Conservation (phyloP, 2,797 vertebrate genomes). For the Odontamblyopus lacepedii region DNA sequence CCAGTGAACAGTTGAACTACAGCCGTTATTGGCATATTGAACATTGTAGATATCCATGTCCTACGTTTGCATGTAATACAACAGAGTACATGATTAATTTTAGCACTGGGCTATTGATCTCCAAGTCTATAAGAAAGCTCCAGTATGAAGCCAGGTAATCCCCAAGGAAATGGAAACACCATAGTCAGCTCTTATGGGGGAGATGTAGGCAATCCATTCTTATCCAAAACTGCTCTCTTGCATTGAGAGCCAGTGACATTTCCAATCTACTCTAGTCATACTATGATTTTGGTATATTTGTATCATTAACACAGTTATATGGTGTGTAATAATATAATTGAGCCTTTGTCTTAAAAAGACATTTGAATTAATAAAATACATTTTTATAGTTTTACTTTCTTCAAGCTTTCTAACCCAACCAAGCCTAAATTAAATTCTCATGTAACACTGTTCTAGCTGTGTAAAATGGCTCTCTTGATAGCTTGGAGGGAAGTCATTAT, state of each 20-base stretch:
- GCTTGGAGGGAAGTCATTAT: conserved; percentile 59
- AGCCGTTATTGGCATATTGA: neutral
- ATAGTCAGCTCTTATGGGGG: neutral
- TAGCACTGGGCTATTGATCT: conserved; percentile 1
- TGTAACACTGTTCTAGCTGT: conserved; percentile 26
- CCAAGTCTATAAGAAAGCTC: neutral
- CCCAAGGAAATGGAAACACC: neutral
- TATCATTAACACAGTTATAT: neutral
- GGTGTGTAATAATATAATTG: neutral
- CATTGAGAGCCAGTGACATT: neutral
- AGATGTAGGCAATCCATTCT: neutral
- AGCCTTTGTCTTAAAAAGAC: neutral
- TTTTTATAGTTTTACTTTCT: neutral
- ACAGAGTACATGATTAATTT: neutral
- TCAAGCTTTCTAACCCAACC: neutral
- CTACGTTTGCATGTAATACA: neutral
- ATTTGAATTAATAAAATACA: neutral
- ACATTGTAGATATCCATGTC: neutral
- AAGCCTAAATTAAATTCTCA: conserved; percentile 8
- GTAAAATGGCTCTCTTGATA: conserved; percentile 55
- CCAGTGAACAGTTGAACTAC: neutral
- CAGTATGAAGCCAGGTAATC: neutral
- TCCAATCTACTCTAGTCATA: neutral
- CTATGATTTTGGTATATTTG: neutral
- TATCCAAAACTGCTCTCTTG: neutral